Evolutionary conservation across 2,113 vertebrate species (phyloP).

Genomic region (Myrmophylax atrothorax): DNA sequence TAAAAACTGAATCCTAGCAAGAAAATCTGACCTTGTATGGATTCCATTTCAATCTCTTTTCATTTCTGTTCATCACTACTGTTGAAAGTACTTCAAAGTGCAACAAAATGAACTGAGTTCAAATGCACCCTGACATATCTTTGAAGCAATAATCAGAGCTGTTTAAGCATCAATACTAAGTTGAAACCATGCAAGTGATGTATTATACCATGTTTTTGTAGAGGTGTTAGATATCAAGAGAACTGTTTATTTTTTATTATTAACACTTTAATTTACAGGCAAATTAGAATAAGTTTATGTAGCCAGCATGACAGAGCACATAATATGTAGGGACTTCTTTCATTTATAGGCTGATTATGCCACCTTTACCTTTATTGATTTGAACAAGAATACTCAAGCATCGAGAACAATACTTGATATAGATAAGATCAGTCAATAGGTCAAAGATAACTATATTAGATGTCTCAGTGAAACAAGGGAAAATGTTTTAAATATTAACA

Average conservation of each 20-base stretch:
- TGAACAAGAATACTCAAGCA: not conserved
- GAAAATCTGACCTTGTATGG: not conserved
- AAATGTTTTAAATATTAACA: slow-evolving; percentile 48
- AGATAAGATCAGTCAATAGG: slow-evolving; percentile 1
- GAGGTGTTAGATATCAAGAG: not conserved
- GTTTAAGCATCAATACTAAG: not conserved
- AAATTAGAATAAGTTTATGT: not conserved
- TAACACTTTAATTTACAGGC: not conserved
- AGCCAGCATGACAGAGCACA: not conserved
- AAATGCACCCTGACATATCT: not conserved
- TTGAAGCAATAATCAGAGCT: not conserved
- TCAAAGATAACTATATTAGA: slow-evolving; percentile 32
- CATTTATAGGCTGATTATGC: not conserved
- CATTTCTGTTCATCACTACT: not conserved
- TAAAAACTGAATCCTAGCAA: not conserved
- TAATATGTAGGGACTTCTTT: not conserved
- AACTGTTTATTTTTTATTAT: not conserved
- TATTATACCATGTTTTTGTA: not conserved
- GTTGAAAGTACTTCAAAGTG: not conserved
- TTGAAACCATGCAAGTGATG: not conserved
- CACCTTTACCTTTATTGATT: slow-evolving; percentile 14
- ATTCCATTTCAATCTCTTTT: not conserved
- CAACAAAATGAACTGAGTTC: not conserved
- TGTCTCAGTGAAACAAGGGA: not conserved
- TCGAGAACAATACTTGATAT: not conserved